A percentile compares a stretch with the other conserved stretches of the same genome.
These are phyloP conservation scores for Pteronura brasiliensis DNA, from an alignment of 2,113 vertebrate species.

Conservation along the genomic window DNA sequence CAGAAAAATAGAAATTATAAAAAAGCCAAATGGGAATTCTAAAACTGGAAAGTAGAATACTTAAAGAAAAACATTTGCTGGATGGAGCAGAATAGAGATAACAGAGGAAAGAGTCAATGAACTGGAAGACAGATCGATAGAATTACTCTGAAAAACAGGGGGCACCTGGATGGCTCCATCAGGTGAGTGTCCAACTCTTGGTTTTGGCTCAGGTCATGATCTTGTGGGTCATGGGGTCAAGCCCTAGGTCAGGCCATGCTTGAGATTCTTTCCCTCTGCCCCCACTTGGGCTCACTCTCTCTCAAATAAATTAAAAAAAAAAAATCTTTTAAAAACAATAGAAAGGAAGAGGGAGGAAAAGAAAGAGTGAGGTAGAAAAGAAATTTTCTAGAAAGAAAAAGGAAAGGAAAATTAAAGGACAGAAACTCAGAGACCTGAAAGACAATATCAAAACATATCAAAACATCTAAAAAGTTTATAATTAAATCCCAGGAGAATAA, in stretches of 20 bases:
- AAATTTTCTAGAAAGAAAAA: too few species aligned
- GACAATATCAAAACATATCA: not conserved
- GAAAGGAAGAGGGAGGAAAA: not conserved
- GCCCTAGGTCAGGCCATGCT: too few species aligned
- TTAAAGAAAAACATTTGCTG: not conserved
- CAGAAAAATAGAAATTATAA: not conserved
- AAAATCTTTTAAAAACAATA: too few species aligned
- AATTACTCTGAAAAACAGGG: not conserved
- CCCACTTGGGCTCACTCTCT: too few species aligned
- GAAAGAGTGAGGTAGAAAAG: too few species aligned
- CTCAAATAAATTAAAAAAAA: too few species aligned
- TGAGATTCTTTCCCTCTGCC: too few species aligned
- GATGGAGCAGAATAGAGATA: not conserved
- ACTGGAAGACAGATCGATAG: not conserved
- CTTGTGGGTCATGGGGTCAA: too few species aligned
- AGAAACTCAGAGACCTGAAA: not conserved
- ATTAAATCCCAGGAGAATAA: not conserved
- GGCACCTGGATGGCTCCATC: not conserved
- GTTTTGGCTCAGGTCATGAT: not conserved
- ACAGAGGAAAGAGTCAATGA: not conserved
- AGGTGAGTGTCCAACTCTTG: not conserved
- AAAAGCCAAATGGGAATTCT: not conserved
- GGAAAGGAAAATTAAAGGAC: too few species aligned
- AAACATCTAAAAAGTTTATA: not conserved
- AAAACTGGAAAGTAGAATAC: conserved; percentile 8